Conservation (phyloP, 92 coral and sea anemone genomes). For the Epizoanthus stellaris region DNA sequence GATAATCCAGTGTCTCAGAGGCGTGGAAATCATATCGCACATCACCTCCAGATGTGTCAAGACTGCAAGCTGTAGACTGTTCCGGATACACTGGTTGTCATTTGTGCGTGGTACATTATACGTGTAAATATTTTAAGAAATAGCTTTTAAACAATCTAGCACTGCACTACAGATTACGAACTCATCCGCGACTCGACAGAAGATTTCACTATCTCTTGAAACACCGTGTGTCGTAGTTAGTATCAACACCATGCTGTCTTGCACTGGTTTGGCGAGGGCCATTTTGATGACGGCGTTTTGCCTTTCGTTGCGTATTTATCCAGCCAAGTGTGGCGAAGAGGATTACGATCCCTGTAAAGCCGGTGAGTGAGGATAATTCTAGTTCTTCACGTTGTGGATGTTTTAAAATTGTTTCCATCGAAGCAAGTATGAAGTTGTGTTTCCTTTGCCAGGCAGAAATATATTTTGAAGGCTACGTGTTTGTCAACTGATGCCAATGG, state of each 20-base stretch:
- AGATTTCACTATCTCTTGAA: neutral
- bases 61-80: neutral
- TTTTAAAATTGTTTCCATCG: neutral
- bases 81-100: conserved; percentile 23
- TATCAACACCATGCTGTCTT: neutral
- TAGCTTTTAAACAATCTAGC: neutral
- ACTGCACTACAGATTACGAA: neutral
- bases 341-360: conserved; percentile 99
- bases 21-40: no score
- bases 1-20: no score
- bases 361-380: conserved; percentile 60
- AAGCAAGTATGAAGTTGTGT: neutral
- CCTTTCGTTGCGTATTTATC: conserved; percentile 3
- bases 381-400: neutral
- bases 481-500: no score
- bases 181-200: neutral
- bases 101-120: neutral
- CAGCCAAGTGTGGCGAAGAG: conserved; percentile 62
- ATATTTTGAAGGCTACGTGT: no score
- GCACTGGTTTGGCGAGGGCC: neutral
- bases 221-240: neutral
- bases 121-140: neutral
- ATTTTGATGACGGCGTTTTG: conserved; percentile 24
- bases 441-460: conserved; percentile 20
- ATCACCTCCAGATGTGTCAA: no score